Evolutionary conservation across 2,113 vertebrate species (phyloP).

Genomic region (Onychorhynchus coronatus): DNA sequence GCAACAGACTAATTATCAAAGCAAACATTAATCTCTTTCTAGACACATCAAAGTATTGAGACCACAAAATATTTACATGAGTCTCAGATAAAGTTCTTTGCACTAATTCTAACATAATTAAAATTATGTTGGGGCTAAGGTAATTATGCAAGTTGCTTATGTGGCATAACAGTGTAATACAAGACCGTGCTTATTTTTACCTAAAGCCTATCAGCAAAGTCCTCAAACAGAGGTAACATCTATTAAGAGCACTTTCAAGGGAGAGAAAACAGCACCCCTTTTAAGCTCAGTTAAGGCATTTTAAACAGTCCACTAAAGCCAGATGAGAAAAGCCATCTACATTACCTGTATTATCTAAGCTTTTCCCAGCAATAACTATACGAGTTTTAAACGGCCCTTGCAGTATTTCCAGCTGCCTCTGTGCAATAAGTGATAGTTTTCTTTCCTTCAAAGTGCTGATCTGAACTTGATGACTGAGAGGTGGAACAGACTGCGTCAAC

Average conservation of each 20-base stretch:
- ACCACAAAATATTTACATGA: constrained; percentile 51
- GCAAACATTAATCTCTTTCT: constrained; percentile 33
- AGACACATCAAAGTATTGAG: constrained; percentile 14
- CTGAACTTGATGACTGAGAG: not conserved
- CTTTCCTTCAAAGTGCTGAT: not conserved
- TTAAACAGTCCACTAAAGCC: not conserved
- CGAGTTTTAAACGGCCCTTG: not conserved
- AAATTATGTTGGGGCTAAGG: constrained; percentile 53
- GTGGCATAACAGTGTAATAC: constrained; percentile 24
- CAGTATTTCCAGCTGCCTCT: not conserved
- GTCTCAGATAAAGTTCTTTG: constrained; percentile 62
- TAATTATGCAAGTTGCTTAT: constrained; percentile 55
- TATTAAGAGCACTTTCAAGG: not conserved
- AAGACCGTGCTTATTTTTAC: not conserved
- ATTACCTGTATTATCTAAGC: not conserved
- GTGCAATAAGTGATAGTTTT: not conserved
- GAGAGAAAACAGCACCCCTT: not conserved
- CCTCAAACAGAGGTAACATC: not conserved
- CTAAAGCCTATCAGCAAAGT: constrained; percentile 1
- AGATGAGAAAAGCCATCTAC: not conserved
- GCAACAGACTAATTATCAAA: constrained; percentile 37
- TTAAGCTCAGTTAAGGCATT: not conserved
- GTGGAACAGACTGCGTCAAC: not conserved
- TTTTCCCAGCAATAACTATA: not conserved
- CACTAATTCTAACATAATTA: constrained; percentile 71